phyloP scores from a whole-genome alignment of 2,888 invertebrate genomes.

The Megastigmus dorsalis region DNA sequence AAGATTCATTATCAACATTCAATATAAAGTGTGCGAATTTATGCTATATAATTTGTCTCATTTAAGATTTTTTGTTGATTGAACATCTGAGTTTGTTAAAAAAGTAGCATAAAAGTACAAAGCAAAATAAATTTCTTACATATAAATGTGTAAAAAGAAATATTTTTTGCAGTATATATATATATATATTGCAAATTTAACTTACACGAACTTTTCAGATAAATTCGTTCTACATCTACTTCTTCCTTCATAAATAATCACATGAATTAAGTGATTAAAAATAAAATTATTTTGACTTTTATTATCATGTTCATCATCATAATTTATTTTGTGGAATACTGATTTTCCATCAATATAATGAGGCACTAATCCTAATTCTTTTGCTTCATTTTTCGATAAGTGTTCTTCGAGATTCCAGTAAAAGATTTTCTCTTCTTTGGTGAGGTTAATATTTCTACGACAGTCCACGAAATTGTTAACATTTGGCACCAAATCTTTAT shows the following conservation, averaged over 20 bases:
- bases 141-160: too few species aligned
- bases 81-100: background rate
- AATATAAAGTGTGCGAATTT: too few species aligned
- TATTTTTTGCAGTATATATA: too few species aligned
- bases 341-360: constrained; percentile 58
- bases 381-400: constrained; percentile 45
- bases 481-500: constrained; percentile 56
- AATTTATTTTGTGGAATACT: constrained; percentile 53
- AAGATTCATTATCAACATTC: too few species aligned
- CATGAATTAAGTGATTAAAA: constrained; percentile 75
- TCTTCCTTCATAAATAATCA: constrained; percentile 76
- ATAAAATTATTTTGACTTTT: constrained; percentile 56
- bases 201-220: constrained; percentile 40
- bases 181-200: too few species aligned
- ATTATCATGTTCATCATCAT: background rate
- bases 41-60: background rate
- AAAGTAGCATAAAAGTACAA: too few species aligned
- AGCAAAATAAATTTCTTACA: too few species aligned
- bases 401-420: constrained; percentile 57
- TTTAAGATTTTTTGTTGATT: background rate
- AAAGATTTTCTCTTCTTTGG: constrained; percentile 60
- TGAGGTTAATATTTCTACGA: constrained; percentile 55
- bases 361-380: constrained; percentile 40
- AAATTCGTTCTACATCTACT: constrained; percentile 55
- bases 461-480: constrained; percentile 60